phyloP scores from a whole-genome alignment of 2,888 invertebrate genomes.

The Apamea anceps region DNA sequence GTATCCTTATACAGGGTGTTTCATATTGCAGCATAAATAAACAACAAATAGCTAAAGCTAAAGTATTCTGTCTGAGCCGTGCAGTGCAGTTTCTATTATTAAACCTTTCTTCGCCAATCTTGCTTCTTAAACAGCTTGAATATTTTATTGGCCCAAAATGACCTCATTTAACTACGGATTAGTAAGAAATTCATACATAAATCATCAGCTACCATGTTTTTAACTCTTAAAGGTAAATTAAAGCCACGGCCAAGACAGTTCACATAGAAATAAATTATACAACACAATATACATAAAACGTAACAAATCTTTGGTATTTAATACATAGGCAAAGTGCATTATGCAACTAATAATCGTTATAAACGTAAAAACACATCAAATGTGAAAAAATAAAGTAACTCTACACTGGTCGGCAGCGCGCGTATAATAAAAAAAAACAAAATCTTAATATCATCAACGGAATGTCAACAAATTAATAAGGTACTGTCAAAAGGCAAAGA shows the following conservation, averaged over 20 bases:
- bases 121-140: background rate
- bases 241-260: slow-evolving; percentile 34
- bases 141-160: background rate
- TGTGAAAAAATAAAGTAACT: slow-evolving; percentile 65
- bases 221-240: background rate
- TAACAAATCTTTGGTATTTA: slow-evolving; percentile 76
- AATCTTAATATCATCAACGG: slow-evolving; percentile 50
- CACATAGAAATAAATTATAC: slow-evolving; percentile 46
- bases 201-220: background rate
- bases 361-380: slow-evolving; percentile 70
- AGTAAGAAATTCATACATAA: background rate
- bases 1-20: slow-evolving; percentile 56
- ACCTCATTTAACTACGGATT: background rate
- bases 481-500: slow-evolving; percentile 45
- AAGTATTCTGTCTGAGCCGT: slow-evolving; percentile 25
- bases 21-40: slow-evolving; percentile 30
- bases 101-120: background rate
- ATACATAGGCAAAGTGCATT: slow-evolving; percentile 61
- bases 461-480: slow-evolving; percentile 63
- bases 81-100: slow-evolving; percentile 2
- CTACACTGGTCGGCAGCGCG: slow-evolving; percentile 59
- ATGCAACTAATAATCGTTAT: slow-evolving; percentile 59
- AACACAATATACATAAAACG: slow-evolving; percentile 58
- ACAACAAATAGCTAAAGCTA: slow-evolving; percentile 25
- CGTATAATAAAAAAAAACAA: slow-evolving; percentile 36